These are phyloP conservation scores for Anser brachyrhynchus DNA, from an alignment of 2,113 vertebrate genomes.

Conservation along the genomic window DNA sequence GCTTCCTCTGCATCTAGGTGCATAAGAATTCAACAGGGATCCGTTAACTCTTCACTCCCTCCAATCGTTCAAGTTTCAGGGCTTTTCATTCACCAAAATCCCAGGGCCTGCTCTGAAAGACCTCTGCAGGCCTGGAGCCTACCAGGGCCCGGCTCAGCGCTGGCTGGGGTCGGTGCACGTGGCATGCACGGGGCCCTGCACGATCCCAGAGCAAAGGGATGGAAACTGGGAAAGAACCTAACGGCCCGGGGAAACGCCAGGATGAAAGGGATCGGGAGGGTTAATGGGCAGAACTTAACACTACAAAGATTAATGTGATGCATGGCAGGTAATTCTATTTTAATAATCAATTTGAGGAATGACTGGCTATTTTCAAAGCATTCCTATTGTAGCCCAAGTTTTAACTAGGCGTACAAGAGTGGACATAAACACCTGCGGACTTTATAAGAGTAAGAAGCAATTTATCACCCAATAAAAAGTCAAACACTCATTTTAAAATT, in stretches of 20 bases:
- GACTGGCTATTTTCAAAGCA: conserved; percentile 58
- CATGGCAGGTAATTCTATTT: conserved; percentile 47
- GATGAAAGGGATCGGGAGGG: neutral
- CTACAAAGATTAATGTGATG: neutral
- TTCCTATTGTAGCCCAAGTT: conserved; percentile 57
- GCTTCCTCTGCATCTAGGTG: neutral
- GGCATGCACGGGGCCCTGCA: neutral
- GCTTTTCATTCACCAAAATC: neutral
- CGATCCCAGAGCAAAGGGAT: neutral
- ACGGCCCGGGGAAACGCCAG: neutral
- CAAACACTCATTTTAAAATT: conserved; percentile 67
- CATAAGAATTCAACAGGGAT: neutral
- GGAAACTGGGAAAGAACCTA: neutral
- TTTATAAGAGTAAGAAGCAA: conserved; percentile 71
- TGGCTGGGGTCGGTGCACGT: fast-evolving
- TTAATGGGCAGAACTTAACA: conserved; percentile 21
- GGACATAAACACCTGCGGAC: conserved; percentile 68
- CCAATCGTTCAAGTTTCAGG: neutral
- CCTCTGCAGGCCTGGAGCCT: neutral
- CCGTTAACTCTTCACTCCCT: neutral
- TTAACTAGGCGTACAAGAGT: conserved; percentile 56
- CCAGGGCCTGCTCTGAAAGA: neutral
- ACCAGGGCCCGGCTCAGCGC: fast-evolving
- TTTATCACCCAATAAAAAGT: conserved; percentile 74
- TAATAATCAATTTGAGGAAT: conserved; percentile 59